Evolutionary conservation across 2,797 vertebrate species (phyloP).

Genomic region (Sarcoramphus papa): DNA sequence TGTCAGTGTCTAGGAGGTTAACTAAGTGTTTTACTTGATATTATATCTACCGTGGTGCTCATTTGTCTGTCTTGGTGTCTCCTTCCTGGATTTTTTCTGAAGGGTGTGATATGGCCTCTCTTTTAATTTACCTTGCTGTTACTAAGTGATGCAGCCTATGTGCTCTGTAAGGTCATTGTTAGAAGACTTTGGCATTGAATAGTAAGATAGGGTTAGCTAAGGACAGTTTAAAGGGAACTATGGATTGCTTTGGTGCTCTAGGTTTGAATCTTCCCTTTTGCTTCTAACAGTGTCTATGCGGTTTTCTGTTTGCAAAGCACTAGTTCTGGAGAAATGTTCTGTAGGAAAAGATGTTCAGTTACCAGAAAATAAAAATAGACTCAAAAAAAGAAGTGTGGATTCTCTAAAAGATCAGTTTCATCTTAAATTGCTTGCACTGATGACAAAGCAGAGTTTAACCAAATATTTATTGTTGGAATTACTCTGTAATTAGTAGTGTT

Average conservation of each 20-base stretch:
- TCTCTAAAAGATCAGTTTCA: slow-evolving; percentile 47
- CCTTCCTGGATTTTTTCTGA: neutral
- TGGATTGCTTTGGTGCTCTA: neutral
- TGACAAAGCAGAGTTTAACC: slow-evolving; percentile 72
- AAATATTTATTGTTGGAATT: slow-evolving; percentile 73
- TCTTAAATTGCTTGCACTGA: slow-evolving; percentile 68
- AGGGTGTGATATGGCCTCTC: neutral
- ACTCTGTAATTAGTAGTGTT: slow-evolving; percentile 67
- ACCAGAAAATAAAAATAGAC: slow-evolving; percentile 71
- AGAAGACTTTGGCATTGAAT: neutral
- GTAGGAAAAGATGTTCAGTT: slow-evolving; percentile 34
- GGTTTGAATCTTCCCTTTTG: slow-evolving; percentile 12
- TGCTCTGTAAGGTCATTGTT: neutral
- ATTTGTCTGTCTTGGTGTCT: neutral
- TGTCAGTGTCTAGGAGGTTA: neutral
- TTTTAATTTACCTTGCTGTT: neutral
- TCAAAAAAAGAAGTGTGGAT: slow-evolving; percentile 35
- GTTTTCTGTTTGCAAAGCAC: slow-evolving; percentile 54
- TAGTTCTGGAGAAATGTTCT: slow-evolving; percentile 46
- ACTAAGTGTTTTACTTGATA: neutral
- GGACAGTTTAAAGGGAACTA: neutral
- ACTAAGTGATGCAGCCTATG: too few species aligned
- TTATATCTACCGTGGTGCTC: neutral
- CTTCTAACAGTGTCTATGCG: neutral
- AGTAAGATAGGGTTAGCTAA: neutral